These are phyloP conservation scores for Desoria tigrina DNA, from an alignment of 2,888 invertebrate species.

Conservation along the genomic window DNA sequence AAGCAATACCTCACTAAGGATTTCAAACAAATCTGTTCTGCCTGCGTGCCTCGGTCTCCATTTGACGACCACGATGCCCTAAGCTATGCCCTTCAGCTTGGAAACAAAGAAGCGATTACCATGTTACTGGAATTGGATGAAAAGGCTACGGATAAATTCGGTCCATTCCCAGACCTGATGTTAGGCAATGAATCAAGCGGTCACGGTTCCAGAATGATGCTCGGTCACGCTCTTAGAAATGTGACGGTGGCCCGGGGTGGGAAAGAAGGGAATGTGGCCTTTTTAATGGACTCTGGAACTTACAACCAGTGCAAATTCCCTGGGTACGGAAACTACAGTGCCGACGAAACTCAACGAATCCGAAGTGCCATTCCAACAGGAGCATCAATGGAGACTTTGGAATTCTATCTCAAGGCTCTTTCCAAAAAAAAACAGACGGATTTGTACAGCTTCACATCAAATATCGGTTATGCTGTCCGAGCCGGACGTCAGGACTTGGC, in stretches of 20 bases:
- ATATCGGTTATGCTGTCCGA: constrained; percentile 56
- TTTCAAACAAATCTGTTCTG: constrained; percentile 52
- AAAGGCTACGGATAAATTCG: constrained; percentile 29
- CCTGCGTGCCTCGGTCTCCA: constrained; percentile 51
- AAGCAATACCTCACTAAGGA: constrained; percentile 56
- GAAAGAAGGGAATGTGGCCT: constrained; percentile 61
- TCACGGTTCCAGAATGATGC: constrained; percentile 55
- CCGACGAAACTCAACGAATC: not conserved
- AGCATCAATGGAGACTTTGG: not conserved
- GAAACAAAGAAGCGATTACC: constrained; percentile 40
- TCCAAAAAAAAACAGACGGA: not conserved
- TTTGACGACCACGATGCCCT: constrained; percentile 18
- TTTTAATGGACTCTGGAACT: constrained; percentile 55
- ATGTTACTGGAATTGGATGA: constrained; percentile 21
- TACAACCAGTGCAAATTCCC: constrained; percentile 22
- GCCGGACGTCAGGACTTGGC: constrained; percentile 58
- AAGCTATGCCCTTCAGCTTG: constrained; percentile 36
- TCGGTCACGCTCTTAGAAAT: constrained; percentile 56
- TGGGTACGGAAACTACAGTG: not conserved
- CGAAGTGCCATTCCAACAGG: no score
- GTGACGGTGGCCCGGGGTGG: constrained; percentile 59
- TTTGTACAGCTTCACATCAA: constrained; percentile 5
- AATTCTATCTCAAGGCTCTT: constrained; percentile 16
- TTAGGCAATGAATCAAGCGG: constrained; percentile 46
- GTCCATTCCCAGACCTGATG: constrained; percentile 30